Base-by-base conservation (phyloP, 2,797 vertebrate species). In the Myioborus miniatus region DNA sequence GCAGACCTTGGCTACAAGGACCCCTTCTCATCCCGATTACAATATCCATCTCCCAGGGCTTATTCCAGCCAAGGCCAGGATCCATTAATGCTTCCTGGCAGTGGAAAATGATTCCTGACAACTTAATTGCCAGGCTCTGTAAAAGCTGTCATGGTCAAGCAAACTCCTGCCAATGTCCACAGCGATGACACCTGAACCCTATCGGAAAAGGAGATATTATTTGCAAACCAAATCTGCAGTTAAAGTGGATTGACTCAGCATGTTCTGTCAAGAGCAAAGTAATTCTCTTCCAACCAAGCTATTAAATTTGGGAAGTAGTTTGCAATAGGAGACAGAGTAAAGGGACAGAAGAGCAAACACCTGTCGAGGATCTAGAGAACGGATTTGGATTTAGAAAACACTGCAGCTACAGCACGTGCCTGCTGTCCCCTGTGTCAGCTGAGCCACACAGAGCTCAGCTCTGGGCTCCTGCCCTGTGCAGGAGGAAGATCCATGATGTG, bases 61-160 rank as follows among this genome's bases (percentile, higher is more conserved):
- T 64, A 80, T 90, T 93, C 64, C 71, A 93, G 74, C 56, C 77
- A 70, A 60, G 64, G 39, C 67, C 47, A 80, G 59, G 78, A 91
- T 92, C 89, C 91, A 83, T 93, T 96, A 94, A 81, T 44, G 70
- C 34, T 69, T 88, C 60, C 77, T 90, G 68, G 74, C 63, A 90
- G 63, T 81, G 15, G 41, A 82, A 94, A 89, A 94, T 29, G 9
- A 75, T 86, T 82, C 85, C 94, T 96, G 96, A 94, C 84, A 95
- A 82, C 67, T 93, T 92, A 91, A 93, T 96, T 94, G 77, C 77
- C 41, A 77, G 47, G 41, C 12, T 72, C 79, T 36, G 22, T 90
- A 60, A 91, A 96, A 89, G 92, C 87, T 95, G 95, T 89, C 91
- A 72, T 12, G 85, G 87, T 83, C 83, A 87, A 92, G 72, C 16